Percentiles rank a stretch among this genome's conserved stretches.
Evolutionary conservation across 2,113 vertebrate genomes (phyloP).

Genomic region (Leptosomus discolor): DNA sequence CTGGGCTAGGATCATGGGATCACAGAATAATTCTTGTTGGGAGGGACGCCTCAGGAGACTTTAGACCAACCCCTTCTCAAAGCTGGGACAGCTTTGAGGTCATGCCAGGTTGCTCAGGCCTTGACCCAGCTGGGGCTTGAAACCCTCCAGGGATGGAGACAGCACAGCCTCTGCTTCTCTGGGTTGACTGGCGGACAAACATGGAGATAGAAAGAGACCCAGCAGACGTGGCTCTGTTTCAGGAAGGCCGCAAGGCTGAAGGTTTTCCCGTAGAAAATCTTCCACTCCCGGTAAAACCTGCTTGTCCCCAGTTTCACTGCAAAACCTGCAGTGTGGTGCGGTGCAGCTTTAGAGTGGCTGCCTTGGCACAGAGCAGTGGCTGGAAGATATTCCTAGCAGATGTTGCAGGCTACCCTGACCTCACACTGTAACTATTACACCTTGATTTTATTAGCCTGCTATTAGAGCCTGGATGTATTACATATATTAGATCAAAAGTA

Average conservation of each 20-base stretch:
- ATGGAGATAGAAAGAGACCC: neutral
- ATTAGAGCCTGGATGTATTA: neutral
- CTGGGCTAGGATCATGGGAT: neutral
- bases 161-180: neutral
- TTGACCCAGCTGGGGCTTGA: neutral
- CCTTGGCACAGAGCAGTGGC: neutral
- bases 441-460: neutral
- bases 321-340: neutral
- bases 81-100: neutral
- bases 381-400: neutral
- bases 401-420: neutral
- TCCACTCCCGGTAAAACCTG: accelerated
- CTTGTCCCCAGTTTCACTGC: neutral
- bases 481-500: neutral
- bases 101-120: neutral
- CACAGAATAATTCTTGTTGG: neutral
- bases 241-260: neutral
- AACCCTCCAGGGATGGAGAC: neutral
- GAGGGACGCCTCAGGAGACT: neutral
- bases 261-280: neutral
- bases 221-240: neutral
- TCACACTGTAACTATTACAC: neutral
- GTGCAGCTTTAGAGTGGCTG: neutral
- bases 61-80: neutral
- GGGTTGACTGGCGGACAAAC: neutral